Percentiles rank a stretch among this genome's conserved stretches.
Conservation (phyloP, 1,140 invertebrate genomes). For the Penaeus japonicus region DNA sequence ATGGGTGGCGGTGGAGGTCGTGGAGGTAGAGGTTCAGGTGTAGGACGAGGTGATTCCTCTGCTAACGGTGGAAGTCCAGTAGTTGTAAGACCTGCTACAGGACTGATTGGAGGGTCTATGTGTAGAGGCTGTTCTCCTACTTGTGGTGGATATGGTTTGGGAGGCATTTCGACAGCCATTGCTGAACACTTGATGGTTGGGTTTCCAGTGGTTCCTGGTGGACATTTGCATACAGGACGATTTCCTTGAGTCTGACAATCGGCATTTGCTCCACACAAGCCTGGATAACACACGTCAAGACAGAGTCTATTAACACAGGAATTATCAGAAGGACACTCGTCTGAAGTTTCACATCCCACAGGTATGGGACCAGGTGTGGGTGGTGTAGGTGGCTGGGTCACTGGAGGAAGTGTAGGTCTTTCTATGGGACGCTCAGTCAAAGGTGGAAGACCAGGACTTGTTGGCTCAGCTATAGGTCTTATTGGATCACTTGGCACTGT, state of each 20-base stretch:
- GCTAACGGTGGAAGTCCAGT: slow-evolving; percentile 9
- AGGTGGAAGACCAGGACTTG: background rate
- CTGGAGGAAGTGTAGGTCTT: slow-evolving; percentile 15
- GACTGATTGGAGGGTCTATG: background rate
- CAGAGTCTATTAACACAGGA: slow-evolving; percentile 40
- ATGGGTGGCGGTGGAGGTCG: slow-evolving; percentile 7
- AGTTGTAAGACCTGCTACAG: slow-evolving; percentile 1
- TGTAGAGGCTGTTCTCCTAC: background rate
- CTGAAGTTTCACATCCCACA: slow-evolving; percentile 32
- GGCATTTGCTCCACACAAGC: slow-evolving; percentile 52
- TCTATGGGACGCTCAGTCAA: background rate
- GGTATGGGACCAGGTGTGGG: slow-evolving; percentile 32
- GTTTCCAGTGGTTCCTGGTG: slow-evolving; percentile 38
- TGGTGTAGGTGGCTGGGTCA: slow-evolving; percentile 16
- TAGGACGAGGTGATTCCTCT: background rate
- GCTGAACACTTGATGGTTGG: slow-evolving; percentile 44
- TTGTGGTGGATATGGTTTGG: background rate
- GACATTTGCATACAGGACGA: slow-evolving; percentile 31
- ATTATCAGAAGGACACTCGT: slow-evolving; percentile 63
- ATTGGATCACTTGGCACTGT: background rate
- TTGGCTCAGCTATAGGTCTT: background rate
- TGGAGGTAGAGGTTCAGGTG: background rate
- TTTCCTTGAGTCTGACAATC: slow-evolving; percentile 55
- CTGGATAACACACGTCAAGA: slow-evolving; percentile 36
- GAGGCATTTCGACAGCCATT: background rate